Base-by-base conservation (phyloP, 2,888 invertebrate genomes). In the Polyploca ridens region DNA sequence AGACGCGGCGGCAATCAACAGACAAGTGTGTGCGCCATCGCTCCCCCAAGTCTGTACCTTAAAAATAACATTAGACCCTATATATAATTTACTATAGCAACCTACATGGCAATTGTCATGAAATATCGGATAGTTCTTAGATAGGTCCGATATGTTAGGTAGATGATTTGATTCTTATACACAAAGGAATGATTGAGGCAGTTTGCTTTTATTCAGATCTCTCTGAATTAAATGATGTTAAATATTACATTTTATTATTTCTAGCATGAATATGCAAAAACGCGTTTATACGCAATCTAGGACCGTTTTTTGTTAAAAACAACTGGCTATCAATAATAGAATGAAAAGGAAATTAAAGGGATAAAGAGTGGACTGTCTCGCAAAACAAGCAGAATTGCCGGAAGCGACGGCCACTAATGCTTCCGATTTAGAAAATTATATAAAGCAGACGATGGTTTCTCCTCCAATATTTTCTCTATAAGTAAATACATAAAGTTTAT, bases 311-410 rank as follows among this genome's bases (percentile, higher is more conserved):
- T 5, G 5, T 38, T 5, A 38, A 38, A 38, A 38, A 38, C 38
- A 38, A 38, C 38, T 38, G 38, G 38, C 10, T 8, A 10, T 1
- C 10, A 38, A 7, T 38, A 10, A 38, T 38, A 69, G 70, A 67
- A 77, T 73, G 78, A 82, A 84, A 83, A 83, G 77, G 78, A 67
- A 69, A 58, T 63, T 58, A 64, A 63, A 65, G 63, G 76, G 74
- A 77, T 76, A 82, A 83, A 84, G 82, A 83, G 81, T 82, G 72
- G 75, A 84, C 85, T 86, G 86, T 85, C 83, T 85, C 84, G 79
- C 83, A 85, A 86, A 89, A 88, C 84, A 89, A 86, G 86, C 86
- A 79, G 86, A 87, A 84, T 85, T 78, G 84, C 85, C 87, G 89
- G 89, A 88, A 88, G 84, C 86, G 85, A 82, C 85, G 83, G 85